phyloP scores from a whole-genome alignment of 1,140 invertebrate species.

The Mya arenaria region DNA sequence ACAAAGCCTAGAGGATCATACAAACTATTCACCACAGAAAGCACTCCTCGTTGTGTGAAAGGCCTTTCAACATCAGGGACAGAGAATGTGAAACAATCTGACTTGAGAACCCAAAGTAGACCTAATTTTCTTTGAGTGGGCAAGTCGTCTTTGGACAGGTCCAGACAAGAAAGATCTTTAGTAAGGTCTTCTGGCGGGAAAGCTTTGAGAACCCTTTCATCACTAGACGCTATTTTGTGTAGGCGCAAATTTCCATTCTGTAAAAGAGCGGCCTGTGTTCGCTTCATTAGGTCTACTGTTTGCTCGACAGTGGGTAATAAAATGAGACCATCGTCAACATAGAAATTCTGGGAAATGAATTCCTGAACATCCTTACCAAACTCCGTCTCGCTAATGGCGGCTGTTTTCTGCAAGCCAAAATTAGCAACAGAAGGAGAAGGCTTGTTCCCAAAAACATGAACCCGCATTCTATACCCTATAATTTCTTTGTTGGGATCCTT shows the following conservation, averaged over 20 bases:
- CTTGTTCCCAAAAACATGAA: constrained; percentile 20
- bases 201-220: constrained; percentile 11
- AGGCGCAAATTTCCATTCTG: constrained; percentile 11
- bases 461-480: constrained; percentile 47
- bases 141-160: neutral
- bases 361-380: constrained; percentile 6
- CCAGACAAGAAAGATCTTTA: neutral
- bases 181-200: constrained; percentile 29
- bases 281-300: constrained; percentile 33
- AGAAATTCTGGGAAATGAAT: constrained; percentile 47
- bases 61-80: neutral
- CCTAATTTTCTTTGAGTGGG: constrained; percentile 12
- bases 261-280: constrained; percentile 12
- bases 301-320: constrained; percentile 5
- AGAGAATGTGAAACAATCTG: neutral
- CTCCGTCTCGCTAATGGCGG: constrained; percentile 11
- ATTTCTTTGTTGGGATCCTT: constrained; percentile 7
- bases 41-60: neutral
- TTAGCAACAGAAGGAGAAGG: constrained; percentile 43
- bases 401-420: constrained; percentile 17
- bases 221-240: constrained; percentile 42
- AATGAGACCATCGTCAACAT: constrained; percentile 56
- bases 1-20: constrained; percentile 25
- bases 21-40: constrained; percentile 16
- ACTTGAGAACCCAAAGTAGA: neutral